Percentiles rank a stretch among this genome's conserved stretches.
Evolutionary conservation across 2,888 invertebrate genomes (phyloP).

Genomic region (Microchrysa polita): DNA sequence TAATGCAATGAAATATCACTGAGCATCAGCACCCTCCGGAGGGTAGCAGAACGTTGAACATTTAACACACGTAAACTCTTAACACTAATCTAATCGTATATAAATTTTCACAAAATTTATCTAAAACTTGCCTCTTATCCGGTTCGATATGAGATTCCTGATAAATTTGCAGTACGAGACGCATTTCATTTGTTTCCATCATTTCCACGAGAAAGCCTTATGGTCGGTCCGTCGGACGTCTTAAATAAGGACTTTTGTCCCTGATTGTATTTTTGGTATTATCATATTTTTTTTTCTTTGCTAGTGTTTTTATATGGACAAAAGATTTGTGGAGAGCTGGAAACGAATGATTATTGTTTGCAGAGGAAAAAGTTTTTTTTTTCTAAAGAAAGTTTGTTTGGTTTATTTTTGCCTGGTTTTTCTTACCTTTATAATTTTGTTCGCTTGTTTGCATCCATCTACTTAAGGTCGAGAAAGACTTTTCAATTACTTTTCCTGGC

Average conservation of each 20-base stretch:
- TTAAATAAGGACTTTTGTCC: neutral
- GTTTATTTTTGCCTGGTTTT: neutral
- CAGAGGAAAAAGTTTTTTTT: conserved; percentile 1
- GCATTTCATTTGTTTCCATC: conserved; percentile 33
- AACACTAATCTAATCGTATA: neutral
- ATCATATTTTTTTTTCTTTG: too few species aligned
- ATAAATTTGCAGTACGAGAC: too few species aligned
- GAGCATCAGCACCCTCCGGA: too few species aligned
- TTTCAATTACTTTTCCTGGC: too few species aligned
- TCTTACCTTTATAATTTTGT: neutral
- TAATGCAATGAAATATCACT: too few species aligned
- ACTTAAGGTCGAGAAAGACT: too few species aligned
- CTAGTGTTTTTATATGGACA: neutral
- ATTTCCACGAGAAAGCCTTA: conserved; percentile 25
- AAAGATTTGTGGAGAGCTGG: conserved; percentile 30
- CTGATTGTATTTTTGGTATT: too few species aligned
- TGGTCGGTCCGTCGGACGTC: too few species aligned
- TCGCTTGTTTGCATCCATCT: too few species aligned
- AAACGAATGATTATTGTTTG: conserved; percentile 29
- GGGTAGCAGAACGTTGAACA: too few species aligned
- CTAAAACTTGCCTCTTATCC: neutral
- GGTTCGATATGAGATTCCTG: neutral
- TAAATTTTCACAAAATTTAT: neutral
- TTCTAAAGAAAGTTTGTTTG: neutral
- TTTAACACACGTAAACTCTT: too few species aligned